Conservation (phyloP, 2,888 invertebrate genomes). For the Rhorus exstirpatorius region DNA sequence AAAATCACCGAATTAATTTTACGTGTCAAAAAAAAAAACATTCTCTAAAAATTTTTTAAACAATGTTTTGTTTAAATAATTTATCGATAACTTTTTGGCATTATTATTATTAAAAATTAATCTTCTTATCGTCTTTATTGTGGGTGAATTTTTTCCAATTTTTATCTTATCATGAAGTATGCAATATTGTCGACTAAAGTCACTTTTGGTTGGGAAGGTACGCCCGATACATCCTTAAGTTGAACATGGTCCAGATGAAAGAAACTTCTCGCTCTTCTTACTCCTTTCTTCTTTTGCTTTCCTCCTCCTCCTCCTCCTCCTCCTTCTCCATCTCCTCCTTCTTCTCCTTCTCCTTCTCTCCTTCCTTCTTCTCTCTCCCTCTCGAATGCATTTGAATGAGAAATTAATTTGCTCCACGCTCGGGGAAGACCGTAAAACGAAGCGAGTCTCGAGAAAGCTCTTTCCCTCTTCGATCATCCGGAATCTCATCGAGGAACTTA, state of each 20-base stretch:
- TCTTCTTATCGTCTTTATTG: too few species aligned
- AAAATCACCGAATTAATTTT: too few species aligned
- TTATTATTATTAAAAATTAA: too few species aligned
- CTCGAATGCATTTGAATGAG: conserved; percentile 72
- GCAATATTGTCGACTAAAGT: too few species aligned
- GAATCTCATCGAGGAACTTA: conserved; percentile 40
- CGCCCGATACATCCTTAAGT: too few species aligned
- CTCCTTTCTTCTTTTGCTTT: neutral
- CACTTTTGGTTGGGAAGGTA: too few species aligned
- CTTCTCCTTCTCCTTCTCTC: conserved; percentile 7
- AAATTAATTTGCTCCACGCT: conserved; percentile 71
- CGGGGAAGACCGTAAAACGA: conserved; percentile 17
- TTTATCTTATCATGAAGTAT: too few species aligned
- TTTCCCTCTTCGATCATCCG: neutral
- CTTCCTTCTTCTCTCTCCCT: conserved; percentile 42
- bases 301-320: conserved; percentile 37
- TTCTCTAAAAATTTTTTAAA: too few species aligned
- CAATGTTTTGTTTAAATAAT: too few species aligned
- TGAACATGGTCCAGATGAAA: conserved; percentile 54
- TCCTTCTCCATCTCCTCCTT: conserved; percentile 15
- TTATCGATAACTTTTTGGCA: too few species aligned
- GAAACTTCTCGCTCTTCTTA: conserved; percentile 46
- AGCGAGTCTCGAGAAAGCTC: conserved; percentile 10
- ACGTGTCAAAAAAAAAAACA: too few species aligned
- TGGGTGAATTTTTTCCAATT: too few species aligned